These are phyloP conservation scores for Gallinago nigripennis DNA, from an alignment of 2,797 vertebrate genomes.

Conservation along the genomic window DNA sequence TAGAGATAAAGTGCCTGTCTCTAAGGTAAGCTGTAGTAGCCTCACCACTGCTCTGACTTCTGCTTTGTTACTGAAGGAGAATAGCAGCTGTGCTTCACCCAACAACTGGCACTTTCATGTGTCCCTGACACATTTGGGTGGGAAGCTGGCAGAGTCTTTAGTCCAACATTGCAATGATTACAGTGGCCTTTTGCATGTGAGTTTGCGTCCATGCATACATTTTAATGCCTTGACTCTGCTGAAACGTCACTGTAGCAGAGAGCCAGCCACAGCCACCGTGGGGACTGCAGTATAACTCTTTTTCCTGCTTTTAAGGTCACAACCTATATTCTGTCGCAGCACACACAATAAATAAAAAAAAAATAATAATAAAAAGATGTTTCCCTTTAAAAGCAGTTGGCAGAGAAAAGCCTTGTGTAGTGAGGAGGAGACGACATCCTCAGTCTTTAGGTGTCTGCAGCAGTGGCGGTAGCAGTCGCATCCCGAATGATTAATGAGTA, in stretches of 20 bases:
- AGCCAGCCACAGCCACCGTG: background rate
- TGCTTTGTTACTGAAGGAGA: background rate
- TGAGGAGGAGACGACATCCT: background rate
- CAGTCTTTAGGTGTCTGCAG: background rate
- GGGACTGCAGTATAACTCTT: background rate
- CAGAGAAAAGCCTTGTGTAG: background rate
- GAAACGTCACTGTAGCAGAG: rapidly evolving
- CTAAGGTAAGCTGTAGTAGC: background rate
- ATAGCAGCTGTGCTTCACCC: background rate
- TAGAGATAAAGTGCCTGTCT: background rate
- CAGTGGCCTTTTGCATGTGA: background rate
- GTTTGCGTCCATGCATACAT: rapidly evolving
- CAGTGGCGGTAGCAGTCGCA: background rate
- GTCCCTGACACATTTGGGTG: background rate
- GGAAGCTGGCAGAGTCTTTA: background rate
- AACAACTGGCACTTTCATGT: background rate
- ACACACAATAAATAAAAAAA: background rate
- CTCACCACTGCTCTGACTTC: background rate
- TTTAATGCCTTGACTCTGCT: background rate
- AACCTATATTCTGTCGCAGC: background rate
- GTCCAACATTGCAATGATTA: background rate
- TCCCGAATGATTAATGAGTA: slow-evolving; percentile 23
- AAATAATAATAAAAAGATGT: background rate
- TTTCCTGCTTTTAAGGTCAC: background rate
- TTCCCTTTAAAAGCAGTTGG: background rate